These are phyloP conservation scores for Hyperopisus bebe DNA, from an alignment of 2,113 vertebrate genomes.

Conservation along the genomic window DNA sequence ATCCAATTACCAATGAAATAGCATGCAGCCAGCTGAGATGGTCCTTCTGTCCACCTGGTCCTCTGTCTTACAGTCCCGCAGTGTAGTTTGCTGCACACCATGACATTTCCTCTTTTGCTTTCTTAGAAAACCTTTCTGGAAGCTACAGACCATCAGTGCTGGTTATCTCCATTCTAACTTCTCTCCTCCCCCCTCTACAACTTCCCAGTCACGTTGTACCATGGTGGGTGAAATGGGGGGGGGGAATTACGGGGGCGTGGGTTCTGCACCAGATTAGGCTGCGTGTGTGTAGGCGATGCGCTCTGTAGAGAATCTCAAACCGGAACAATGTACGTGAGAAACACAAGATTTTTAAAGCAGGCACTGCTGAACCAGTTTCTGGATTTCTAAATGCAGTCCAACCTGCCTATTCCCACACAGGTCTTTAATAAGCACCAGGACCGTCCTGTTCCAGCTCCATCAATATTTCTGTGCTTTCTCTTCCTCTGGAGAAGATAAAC, in stretches of 20 bases:
- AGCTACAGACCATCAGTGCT: not conserved
- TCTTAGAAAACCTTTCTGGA: not conserved
- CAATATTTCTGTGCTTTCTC: constrained; percentile 12
- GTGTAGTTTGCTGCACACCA: not conserved
- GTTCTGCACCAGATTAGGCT: not conserved
- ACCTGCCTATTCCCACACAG: constrained; percentile 21
- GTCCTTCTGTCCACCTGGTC: not conserved
- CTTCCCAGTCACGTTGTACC: not conserved
- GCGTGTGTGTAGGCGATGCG: not conserved
- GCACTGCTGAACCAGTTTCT: not conserved
- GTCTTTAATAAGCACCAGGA: constrained; percentile 17
- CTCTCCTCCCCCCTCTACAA: not conserved
- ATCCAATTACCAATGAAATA: not conserved
- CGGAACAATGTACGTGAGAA: not conserved
- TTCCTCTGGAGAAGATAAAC: not conserved
- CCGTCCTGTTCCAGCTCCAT: not conserved
- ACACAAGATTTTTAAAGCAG: constrained; percentile 1
- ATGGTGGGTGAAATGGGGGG: not conserved
- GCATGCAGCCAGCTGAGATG: not conserved
- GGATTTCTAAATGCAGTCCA: constrained; percentile 12
- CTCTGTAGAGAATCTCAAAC: constrained; percentile 3
- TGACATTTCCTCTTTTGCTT: not conserved
- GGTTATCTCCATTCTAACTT: not conserved
- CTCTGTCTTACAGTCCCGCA: not conserved
- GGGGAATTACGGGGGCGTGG: not conserved